These are phyloP conservation scores for Melanotaenia parkinsoni DNA, from an alignment of 2,797 vertebrate genomes.

Conservation along the genomic window DNA sequence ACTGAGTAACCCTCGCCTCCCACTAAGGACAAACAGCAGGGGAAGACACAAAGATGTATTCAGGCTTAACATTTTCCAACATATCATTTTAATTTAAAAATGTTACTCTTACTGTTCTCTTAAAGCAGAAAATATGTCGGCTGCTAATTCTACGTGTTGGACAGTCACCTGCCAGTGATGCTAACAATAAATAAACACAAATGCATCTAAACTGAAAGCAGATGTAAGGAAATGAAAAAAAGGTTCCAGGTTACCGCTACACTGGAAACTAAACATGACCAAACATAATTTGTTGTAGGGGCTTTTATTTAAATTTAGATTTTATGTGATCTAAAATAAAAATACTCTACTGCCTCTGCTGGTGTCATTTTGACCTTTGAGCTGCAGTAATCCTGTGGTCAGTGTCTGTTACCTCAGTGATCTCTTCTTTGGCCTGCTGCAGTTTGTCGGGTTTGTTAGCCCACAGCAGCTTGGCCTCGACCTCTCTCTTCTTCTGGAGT, in stretches of 20 bases:
- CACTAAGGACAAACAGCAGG: conserved; percentile 80
- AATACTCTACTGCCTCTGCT: background rate
- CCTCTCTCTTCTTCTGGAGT: conserved; percentile 95
- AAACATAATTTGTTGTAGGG: too few relatives aligned
- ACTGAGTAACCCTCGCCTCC: conserved; percentile 92
- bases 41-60: background rate
- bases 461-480: conserved; percentile 94
- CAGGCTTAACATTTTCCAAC: background rate
- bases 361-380: background rate
- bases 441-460: conserved; percentile 97
- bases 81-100: background rate
- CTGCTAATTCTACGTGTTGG: background rate
- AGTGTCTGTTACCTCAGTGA: conserved; percentile 85
- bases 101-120: background rate
- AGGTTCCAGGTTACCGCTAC: background rate
- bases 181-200: background rate
- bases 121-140: background rate
- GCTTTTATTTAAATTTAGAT: too few relatives aligned
- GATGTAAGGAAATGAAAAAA: background rate
- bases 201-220: background rate
- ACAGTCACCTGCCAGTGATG: background rate
- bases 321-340: background rate
- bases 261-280: too few relatives aligned
- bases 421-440: conserved; percentile 97
- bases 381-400: background rate